These are phyloP conservation scores for Emydura subglobosa DNA, from an alignment of 2,113 vertebrate species.

Conservation along the genomic window DNA sequence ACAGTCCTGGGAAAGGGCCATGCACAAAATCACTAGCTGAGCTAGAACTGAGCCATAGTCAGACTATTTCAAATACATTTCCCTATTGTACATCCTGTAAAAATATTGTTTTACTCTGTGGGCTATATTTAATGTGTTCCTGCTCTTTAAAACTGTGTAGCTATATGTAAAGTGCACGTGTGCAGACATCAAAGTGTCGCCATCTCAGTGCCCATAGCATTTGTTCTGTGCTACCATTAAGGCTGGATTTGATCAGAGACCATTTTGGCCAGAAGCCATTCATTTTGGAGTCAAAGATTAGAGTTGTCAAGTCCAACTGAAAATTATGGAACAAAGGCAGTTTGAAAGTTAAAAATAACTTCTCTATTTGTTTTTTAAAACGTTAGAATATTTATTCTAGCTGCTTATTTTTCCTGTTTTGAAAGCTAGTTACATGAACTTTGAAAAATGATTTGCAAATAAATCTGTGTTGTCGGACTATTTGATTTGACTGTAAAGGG, in stretches of 20 bases:
- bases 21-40: not conserved
- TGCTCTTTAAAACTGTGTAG: not conserved
- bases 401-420: not conserved
- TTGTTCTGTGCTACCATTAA: not conserved
- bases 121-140: not conserved
- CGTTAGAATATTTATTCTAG: not conserved
- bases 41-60: not conserved
- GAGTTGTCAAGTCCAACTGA: conserved; percentile 24
- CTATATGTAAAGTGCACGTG: not conserved
- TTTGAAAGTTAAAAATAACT: conserved; percentile 45
- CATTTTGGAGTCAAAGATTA: conserved; percentile 1
- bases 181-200: not conserved
- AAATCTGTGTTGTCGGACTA: not conserved
- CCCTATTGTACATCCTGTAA: not conserved
- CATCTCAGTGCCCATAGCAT: not conserved
- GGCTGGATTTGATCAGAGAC: conserved; percentile 27
- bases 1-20: not conserved
- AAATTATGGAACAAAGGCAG: conserved; percentile 32
- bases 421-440: not conserved
- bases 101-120: not conserved
- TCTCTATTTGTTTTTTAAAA: not conserved
- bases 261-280: conserved; percentile 40
- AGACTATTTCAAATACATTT: too few relatives aligned
- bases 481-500: not conserved
- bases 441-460: not conserved